phyloP scores from a whole-genome alignment of 2,113 vertebrate genomes.

The Rissa tridactyla region DNA sequence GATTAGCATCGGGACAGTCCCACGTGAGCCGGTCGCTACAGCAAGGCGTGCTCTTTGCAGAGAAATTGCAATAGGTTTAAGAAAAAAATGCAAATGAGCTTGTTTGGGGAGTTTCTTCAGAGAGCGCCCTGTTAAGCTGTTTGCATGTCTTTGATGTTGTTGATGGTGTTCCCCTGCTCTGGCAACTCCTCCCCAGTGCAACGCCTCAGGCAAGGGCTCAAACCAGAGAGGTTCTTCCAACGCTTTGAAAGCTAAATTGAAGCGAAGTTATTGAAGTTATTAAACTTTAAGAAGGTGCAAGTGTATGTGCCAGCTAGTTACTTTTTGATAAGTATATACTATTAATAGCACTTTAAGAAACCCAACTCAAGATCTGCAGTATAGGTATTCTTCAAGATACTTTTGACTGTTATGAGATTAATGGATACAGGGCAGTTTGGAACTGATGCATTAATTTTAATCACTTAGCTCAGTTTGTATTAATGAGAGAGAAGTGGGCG shows the following conservation, averaged over 20 bases:
- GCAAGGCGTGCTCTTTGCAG: background rate
- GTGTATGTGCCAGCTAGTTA: background rate
- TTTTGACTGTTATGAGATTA: conserved; percentile 49
- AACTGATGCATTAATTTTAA: conserved; percentile 51
- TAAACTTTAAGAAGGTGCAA: conserved; percentile 37
- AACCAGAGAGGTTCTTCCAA: background rate
- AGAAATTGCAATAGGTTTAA: background rate
- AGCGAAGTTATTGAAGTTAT: conserved; percentile 19
- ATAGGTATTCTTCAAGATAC: background rate
- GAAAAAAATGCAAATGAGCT: background rate
- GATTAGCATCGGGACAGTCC: background rate
- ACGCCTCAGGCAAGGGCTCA: background rate
- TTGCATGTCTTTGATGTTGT: background rate
- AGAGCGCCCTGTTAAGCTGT: background rate
- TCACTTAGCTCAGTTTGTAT: conserved; percentile 31
- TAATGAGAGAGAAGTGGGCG: conserved; percentile 37
- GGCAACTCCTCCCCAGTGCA: background rate
- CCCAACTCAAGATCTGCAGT: background rate
- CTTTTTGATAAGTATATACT: conserved; percentile 36
- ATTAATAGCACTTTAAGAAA: conserved; percentile 30
- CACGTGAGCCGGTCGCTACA: accelerated
- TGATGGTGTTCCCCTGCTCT: background rate
- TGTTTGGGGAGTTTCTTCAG: background rate
- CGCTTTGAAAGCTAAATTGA: conserved; percentile 8
- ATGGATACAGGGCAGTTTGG: conserved; percentile 42